These are phyloP conservation scores for Cryptocephalus moraei DNA, from an alignment of 2,888 invertebrate genomes.

Conservation along the genomic window DNA sequence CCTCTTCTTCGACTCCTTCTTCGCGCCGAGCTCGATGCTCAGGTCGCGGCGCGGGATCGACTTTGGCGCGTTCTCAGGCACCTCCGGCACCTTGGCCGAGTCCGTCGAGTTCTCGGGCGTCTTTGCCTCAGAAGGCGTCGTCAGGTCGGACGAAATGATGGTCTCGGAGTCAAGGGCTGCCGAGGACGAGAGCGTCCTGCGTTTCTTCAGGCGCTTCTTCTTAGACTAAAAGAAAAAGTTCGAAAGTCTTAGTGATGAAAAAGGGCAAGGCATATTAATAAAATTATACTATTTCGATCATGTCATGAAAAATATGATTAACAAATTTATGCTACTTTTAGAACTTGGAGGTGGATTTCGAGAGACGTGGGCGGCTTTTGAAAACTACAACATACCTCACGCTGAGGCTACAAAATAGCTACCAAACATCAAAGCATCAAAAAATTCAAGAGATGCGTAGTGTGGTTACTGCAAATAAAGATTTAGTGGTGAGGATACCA, in stretches of 20 bases:
- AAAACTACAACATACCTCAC: too few species aligned
- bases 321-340: too few species aligned
- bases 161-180: conserved; percentile 14
- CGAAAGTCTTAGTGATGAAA: not conserved
- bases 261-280: too few species aligned
- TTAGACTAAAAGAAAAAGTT: conserved; percentile 28
- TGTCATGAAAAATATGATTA: too few species aligned
- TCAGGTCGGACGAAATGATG: conserved; percentile 34
- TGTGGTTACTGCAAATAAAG: too few species aligned
- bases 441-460: too few species aligned
- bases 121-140: conserved; percentile 42
- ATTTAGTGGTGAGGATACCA: too few species aligned
- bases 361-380: too few species aligned
- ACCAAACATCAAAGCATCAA: too few species aligned
- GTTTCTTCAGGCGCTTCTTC: conserved; percentile 56
- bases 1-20: conserved; percentile 47
- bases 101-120: conserved; percentile 34
- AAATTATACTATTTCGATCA: too few species aligned
- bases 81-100: conserved; percentile 37
- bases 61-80: conserved; percentile 4
- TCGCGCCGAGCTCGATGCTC: conserved; percentile 22
- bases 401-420: too few species aligned
- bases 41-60: conserved; percentile 12
- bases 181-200: conserved; percentile 41
- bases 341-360: too few species aligned